phyloP scores from a whole-genome alignment of 2,113 vertebrate genomes.

The Trachemys scripta region DNA sequence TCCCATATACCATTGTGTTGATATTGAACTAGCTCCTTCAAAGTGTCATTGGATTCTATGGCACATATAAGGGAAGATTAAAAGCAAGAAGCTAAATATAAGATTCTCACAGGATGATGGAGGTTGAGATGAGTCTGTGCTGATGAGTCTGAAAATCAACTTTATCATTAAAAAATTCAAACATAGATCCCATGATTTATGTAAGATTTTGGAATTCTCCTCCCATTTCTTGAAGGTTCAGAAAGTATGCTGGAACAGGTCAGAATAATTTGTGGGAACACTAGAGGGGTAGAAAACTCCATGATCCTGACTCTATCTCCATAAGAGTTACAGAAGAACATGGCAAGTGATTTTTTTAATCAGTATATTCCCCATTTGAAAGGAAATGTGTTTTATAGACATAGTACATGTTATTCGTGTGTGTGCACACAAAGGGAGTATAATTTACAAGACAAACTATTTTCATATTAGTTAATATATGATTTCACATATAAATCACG shows the following conservation, averaged over 20 bases:
- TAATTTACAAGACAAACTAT: not conserved
- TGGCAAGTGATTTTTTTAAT: not conserved
- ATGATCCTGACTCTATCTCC: not conserved
- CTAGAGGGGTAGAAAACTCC: not conserved
- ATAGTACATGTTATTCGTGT: not conserved
- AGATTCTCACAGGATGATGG: not conserved
- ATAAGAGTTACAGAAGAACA: not conserved
- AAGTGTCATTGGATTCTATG: not conserved
- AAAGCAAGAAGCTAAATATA: fast-evolving
- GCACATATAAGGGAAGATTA: not conserved
- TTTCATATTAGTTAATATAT: not conserved
- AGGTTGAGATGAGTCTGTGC: not conserved
- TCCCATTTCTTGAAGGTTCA: not conserved
- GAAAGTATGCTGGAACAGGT: not conserved
- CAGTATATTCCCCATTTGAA: not conserved
- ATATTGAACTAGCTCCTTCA: not conserved
- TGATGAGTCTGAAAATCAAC: not conserved
- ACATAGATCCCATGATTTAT: not conserved
- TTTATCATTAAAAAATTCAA: not conserved
- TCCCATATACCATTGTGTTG: not conserved
- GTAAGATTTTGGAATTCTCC: not conserved
- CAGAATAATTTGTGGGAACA: not conserved
- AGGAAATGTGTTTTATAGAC: not conserved
- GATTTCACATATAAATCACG: not conserved
- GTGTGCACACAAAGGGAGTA: not conserved